Conservation (phyloP, 1,140 invertebrate genomes). For the Yoshiicerus persimilis region DNA sequence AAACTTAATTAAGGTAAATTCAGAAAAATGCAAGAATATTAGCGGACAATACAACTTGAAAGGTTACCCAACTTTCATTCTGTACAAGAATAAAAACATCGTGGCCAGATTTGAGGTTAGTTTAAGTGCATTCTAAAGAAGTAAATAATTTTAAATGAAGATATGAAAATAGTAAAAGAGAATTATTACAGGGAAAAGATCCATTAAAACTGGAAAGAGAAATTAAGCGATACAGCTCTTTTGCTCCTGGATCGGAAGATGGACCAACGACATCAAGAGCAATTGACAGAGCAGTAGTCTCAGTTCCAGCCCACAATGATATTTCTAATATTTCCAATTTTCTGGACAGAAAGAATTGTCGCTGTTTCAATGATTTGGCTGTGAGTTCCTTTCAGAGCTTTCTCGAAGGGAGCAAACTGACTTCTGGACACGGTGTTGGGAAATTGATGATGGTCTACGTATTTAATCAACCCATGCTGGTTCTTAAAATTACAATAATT, state of each 20-base stretch:
- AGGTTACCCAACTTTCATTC: not conserved
- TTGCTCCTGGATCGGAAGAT: not conserved
- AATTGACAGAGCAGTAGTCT: not conserved
- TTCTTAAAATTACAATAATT: too few relatives aligned
- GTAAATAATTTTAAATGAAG: too few relatives aligned
- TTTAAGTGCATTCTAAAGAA: too few relatives aligned
- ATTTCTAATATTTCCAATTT: not conserved
- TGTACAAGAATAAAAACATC: not conserved
- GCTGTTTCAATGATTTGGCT: not conserved
- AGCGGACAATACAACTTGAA: not conserved
- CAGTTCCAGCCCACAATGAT: not conserved
- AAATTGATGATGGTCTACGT: not conserved
- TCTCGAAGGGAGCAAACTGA: not conserved
- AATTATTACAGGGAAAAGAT: not conserved
- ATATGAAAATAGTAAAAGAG: not conserved
- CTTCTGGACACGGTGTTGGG: not conserved
- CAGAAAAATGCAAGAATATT: not conserved
- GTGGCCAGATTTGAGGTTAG: not conserved
- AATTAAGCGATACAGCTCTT: not conserved
- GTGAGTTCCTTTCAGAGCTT: not conserved
- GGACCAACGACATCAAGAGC: not conserved
- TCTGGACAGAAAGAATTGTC: not conserved
- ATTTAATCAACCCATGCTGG: not conserved
- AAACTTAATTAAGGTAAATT: not conserved
- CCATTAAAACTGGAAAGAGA: not conserved